Evolutionary conservation across 2,797 vertebrate species (phyloP).

Genomic region (Tamandua tetradactyla): DNA sequence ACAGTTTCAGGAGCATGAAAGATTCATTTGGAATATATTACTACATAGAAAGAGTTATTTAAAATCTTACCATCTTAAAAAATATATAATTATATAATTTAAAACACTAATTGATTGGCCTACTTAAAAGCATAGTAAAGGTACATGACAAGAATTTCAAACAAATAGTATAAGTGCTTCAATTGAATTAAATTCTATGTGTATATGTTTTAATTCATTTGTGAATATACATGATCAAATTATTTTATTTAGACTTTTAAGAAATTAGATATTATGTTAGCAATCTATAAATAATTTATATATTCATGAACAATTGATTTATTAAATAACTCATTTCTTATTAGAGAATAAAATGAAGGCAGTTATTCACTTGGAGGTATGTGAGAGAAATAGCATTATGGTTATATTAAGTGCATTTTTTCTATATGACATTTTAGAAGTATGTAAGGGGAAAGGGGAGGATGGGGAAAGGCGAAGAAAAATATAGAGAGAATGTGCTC

Average conservation of each 20-base stretch:
- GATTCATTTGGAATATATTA: background rate
- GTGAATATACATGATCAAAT: background rate
- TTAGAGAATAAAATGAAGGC: conserved; percentile 4
- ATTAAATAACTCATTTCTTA: conserved; percentile 4
- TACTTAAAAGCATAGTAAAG: background rate
- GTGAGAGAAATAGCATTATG: background rate
- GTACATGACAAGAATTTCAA: background rate
- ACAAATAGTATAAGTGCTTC: background rate
- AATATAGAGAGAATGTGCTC: too few relatives aligned
- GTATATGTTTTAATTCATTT: background rate
- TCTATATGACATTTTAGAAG: background rate
- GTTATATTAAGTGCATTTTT: conserved; percentile 20
- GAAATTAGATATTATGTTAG: background rate
- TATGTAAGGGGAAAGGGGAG: background rate
- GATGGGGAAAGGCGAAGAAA: background rate
- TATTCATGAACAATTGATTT: background rate
- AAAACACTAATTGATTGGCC: background rate
- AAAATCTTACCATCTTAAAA: conserved; percentile 38
- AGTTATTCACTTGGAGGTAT: background rate
- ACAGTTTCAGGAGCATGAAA: conserved; percentile 38
- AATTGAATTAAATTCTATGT: background rate
- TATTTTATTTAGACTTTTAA: background rate
- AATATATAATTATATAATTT: conserved; percentile 26
- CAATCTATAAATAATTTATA: background rate
- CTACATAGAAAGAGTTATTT: background rate